Percentiles rank a stretch among this genome's conserved stretches.
phyloP scores from a whole-genome alignment of 2,888 invertebrate species.

The Lycocerus yunnanus region DNA sequence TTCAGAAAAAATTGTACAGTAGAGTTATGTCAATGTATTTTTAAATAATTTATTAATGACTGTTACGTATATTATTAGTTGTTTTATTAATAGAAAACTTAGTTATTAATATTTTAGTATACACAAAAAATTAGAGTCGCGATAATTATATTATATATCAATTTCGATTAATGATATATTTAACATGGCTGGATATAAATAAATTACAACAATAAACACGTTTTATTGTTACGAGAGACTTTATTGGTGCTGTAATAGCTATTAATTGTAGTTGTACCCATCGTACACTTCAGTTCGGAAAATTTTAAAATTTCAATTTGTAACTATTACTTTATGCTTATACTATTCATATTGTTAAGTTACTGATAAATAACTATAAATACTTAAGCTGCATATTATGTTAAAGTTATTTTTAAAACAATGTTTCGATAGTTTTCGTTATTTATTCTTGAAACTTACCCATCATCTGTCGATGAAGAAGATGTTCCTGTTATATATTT shows the following conservation, averaged over 20 bases:
- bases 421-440: slow-evolving; percentile 6
- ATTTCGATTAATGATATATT: not conserved
- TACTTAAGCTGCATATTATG: not conserved
- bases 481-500: slow-evolving; percentile 35
- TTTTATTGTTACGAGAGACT: not conserved
- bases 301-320: too few species aligned
- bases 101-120: not conserved
- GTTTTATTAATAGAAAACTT: not conserved
- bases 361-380: not conserved
- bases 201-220: not conserved
- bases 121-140: not conserved
- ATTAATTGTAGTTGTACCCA: not conserved
- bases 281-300: not conserved
- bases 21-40: not conserved
- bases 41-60: not conserved
- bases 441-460: slow-evolving; percentile 11
- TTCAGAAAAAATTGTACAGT: not conserved
- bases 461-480: slow-evolving; percentile 13
- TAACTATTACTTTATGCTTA: too few species aligned
- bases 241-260: not conserved
- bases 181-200: not conserved
- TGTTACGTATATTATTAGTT: not conserved
- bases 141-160: not conserved
- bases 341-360: not conserved
- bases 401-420: slow-evolving; percentile 17